Evolutionary conservation across 1,140 invertebrate genomes (phyloP), one percentile per base, ranked within the genome.

Genomic region (Listronotus oregonensis): DNA sequence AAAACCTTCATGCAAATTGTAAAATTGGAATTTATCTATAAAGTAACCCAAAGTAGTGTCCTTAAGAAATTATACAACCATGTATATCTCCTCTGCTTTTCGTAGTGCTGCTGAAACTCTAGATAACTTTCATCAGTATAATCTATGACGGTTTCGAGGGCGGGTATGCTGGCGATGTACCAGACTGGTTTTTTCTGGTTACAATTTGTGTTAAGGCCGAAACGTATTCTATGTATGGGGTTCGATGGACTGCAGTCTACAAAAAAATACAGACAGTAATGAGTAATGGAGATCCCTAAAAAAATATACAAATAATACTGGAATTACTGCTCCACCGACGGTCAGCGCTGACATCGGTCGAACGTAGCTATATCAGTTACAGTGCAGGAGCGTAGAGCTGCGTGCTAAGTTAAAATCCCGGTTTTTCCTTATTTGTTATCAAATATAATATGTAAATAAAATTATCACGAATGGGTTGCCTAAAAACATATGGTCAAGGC

Each of bases 171-270:
- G 6, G 34, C 77, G 0, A 84, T 83, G 78, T 89, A 89, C 17
- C 82, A 77, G n/a, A 89, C 80, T 3, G 79, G 75, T 69, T 81
- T 76, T 8, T 78, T 77, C 6, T 74, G 68, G 65, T 84, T 78
- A 75, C 88, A 90, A 69, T 88, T 88, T 4, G 83, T 86, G 55
- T 69, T 79, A 46, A 85, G 68, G 31, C 73, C 71, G 12, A 73
- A 71, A 12, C 42, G 18, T 14, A 34, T 49, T 47, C 37, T 42
- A n/a, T 63, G 50, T 27, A 55, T 49, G 11, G 58, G 47, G 27
- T 55, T 66, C 6, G 49, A 18, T 34, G 42, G 39, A 60, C 71
- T 71, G 44, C 66, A 69, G 55, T 66, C 68, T 63, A 32, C 10
- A 27, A 56, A 43, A 55, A 39, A 54, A 14, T 32, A 34, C 6